A percentile compares a stretch with the other conserved stretches of the same genome.
Evolutionary conservation across 2,888 invertebrate genomes (phyloP).

Genomic region (Hesperia comma): DNA sequence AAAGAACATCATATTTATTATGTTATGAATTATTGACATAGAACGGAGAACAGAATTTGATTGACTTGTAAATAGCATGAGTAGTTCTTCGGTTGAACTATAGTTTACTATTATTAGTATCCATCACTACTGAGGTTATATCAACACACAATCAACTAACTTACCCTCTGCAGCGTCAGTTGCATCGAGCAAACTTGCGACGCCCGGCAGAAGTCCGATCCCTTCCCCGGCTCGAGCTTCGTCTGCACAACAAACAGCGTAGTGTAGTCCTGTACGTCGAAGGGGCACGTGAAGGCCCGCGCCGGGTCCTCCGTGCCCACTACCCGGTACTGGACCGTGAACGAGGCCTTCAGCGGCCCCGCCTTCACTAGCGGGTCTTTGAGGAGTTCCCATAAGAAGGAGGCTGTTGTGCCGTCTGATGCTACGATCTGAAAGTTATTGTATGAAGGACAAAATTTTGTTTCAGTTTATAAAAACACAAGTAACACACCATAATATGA

Average conservation of each 20-base stretch:
- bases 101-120: no score
- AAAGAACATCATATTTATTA: conserved; percentile 40
- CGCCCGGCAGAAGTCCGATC: conserved; percentile 93
- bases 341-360: conserved; percentile 76
- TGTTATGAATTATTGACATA: no score
- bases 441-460: not conserved
- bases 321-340: conserved; percentile 67
- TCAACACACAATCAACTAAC: conserved; percentile 30
- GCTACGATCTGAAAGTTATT: conserved; percentile 82
- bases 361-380: conserved; percentile 85
- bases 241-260: conserved; percentile 93
- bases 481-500: no score
- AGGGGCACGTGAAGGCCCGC: conserved; percentile 86
- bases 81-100: no score
- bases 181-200: conserved; percentile 94
- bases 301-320: conserved; percentile 61
- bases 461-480: no score
- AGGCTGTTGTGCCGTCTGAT: conserved; percentile 89
- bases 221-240: conserved; percentile 90
- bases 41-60: no score
- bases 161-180: conserved; percentile 87
- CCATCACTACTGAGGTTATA: no score
- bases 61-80: no score
- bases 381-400: conserved; percentile 93
- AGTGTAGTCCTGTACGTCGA: conserved; percentile 92